Base-by-base conservation (phyloP, 2,888 invertebrate species). In the Eupsilia transversa region DNA sequence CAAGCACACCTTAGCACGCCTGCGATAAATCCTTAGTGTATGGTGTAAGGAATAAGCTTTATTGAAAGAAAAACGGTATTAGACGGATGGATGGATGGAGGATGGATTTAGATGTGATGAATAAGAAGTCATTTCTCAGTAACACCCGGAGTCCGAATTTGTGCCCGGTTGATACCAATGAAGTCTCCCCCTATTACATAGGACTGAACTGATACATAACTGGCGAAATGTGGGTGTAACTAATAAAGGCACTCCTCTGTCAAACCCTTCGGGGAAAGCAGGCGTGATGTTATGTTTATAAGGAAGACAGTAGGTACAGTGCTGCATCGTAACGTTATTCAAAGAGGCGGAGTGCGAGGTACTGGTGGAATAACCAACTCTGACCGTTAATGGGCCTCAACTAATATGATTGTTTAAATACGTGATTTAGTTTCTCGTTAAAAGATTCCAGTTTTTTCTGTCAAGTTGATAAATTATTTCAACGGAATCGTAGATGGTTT, bases 1-100 rank as follows among this genome's bases (percentile, higher is more conserved):
- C 93, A 93, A 92, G 92, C 92, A 89, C 92, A 94, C 92, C 93
- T 94, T 92, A 91, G 90, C 92, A 90, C 90, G 89, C 88, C 88
- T 88, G 90, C 88, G 91, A 94, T 94, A 94, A 94, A 94, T 94
- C 91, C 91, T 88, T 84, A 72, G 67, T 61, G 85, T 79, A 71
- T 89, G 91, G 92, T 89, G 14, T 77, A 89, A 92, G 88, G 38
- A 12, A 85, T 46, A 79, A 74, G 43, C 82, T 78, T 76, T 49
- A 38, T 60, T 35, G 14, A 72, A 23, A 56, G 14, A 38, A 54
- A 14, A 57, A 49, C 30, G 49, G 4, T 30, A 43, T 5, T 41
- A 12, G 3, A 27, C 27, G 27, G 10, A 20, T 23, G 23, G 2
- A 30, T 10, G 4, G 5, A 56, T 56, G 7, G 27, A n/a, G n/a